Evolutionary conservation across 2,888 invertebrate genomes (phyloP).

Genomic region (Eupithecia insigniata): DNA sequence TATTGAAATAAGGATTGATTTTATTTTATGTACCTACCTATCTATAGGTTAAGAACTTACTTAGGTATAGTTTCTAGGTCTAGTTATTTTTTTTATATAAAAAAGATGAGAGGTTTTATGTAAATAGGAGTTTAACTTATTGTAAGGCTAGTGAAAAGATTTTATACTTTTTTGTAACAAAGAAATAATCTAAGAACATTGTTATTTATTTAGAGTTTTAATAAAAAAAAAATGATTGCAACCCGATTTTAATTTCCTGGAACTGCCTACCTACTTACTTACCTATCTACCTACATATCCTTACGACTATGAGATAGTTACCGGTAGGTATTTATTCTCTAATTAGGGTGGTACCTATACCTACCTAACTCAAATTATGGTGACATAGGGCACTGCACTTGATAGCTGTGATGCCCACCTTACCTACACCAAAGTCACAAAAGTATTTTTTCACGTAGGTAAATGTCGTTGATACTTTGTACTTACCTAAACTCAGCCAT

Average conservation of each 20-base stretch:
- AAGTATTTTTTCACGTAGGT: too few relatives aligned
- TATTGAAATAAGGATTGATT: not conserved
- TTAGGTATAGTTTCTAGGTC: not conserved
- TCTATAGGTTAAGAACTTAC: not conserved
- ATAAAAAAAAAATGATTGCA: not conserved
- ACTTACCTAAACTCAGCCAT: too few relatives aligned
- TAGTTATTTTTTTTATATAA: not conserved
- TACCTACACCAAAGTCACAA: too few relatives aligned
- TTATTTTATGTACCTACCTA: not conserved
- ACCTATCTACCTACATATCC: too few relatives aligned
- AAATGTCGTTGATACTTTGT: too few relatives aligned
- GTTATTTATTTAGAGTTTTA: slow-evolving; percentile 9
- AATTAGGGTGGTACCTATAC: too few relatives aligned
- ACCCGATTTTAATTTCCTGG: not conserved
- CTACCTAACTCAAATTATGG: too few relatives aligned
- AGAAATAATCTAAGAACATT: slow-evolving; percentile 14
- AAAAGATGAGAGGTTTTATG: not conserved
- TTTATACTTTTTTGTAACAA: slow-evolving; percentile 22
- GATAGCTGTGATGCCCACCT: too few relatives aligned
- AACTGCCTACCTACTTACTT: not conserved
- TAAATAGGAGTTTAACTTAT: slow-evolving; percentile 46
- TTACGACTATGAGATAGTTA: too few relatives aligned
- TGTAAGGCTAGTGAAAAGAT: slow-evolving; percentile 79
- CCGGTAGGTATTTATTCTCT: too few relatives aligned
- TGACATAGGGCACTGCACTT: too few relatives aligned